phyloP scores from a whole-genome alignment of 2,113 vertebrate species.

The Nymphicus hollandicus region DNA sequence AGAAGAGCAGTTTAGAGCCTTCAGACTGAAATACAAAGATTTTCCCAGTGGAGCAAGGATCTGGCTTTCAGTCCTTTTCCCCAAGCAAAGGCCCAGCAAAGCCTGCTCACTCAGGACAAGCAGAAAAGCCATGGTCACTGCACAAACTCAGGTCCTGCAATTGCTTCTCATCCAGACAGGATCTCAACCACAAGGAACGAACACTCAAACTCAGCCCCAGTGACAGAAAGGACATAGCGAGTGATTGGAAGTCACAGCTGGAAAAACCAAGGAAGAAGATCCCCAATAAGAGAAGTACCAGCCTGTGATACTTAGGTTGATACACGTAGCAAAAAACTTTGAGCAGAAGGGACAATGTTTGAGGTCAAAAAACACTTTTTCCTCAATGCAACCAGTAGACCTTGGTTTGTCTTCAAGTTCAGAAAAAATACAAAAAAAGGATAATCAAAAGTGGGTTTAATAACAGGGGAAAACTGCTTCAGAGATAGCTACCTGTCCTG shows the following conservation, averaged over 20 bases:
- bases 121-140: background rate
- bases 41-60: background rate
- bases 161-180: background rate
- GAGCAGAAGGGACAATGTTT: fast-evolving
- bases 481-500: background rate
- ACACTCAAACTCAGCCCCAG: background rate
- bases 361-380: background rate
- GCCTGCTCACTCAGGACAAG: background rate
- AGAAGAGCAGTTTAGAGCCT: background rate
- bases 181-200: background rate
- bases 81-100: background rate
- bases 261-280: background rate
- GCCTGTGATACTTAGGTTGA: background rate
- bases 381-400: background rate
- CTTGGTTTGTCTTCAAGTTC: background rate
- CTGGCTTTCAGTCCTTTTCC: background rate
- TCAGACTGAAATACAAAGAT: background rate
- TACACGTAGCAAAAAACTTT: background rate
- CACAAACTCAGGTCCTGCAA: background rate
- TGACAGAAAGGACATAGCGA: fast-evolving
- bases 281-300: background rate
- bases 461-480: background rate
- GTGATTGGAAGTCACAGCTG: background rate
- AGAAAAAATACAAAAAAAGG: background rate
- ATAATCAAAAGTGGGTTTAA: background rate